phyloP scores from a whole-genome alignment of 2,888 invertebrate species.

The Drosophila barbarae region DNA sequence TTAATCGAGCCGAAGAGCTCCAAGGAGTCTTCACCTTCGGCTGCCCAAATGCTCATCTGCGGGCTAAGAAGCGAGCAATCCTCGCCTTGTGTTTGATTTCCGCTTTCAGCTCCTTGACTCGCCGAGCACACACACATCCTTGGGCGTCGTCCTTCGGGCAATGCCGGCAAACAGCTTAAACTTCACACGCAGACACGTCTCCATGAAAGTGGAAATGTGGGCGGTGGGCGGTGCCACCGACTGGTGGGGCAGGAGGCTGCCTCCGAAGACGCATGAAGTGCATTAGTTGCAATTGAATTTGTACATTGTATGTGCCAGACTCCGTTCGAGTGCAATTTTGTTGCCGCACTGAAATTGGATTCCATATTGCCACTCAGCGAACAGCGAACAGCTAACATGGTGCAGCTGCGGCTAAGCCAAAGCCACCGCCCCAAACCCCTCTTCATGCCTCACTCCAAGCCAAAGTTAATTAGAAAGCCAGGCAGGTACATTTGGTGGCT shows the following conservation, averaged over 20 bases:
- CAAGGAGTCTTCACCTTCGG: not conserved
- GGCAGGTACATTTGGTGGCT: slow-evolving; percentile 49
- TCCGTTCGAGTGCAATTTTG: slow-evolving; percentile 64
- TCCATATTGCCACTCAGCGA: slow-evolving; percentile 29
- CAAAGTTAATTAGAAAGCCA: slow-evolving; percentile 58
- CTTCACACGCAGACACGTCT: slow-evolving; percentile 72
- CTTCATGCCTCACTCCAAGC: not conserved
- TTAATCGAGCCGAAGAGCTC: slow-evolving; percentile 16
- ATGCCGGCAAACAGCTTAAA: slow-evolving; percentile 62
- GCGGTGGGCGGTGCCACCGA: not conserved
- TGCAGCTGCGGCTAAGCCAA: slow-evolving; percentile 28
- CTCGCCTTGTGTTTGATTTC: slow-evolving; percentile 67
- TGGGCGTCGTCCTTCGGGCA: slow-evolving; percentile 17
- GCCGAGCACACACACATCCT: slow-evolving; percentile 52
- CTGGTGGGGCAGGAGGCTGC: not conserved
- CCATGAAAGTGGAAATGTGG: slow-evolving; percentile 49
- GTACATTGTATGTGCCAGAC: slow-evolving; percentile 46
- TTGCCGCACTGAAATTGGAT: slow-evolving; percentile 49
- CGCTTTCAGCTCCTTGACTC: slow-evolving; percentile 62
- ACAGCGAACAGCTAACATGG: slow-evolving; percentile 5
- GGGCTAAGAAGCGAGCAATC: slow-evolving; percentile 35
- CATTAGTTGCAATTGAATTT: slow-evolving; percentile 77
- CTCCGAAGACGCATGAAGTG: slow-evolving; percentile 57
- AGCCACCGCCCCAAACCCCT: not conserved
- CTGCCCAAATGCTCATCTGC: slow-evolving; percentile 8